These are phyloP conservation scores for Drosophila lacteicornis DNA, from an alignment of 1,140 invertebrate species.

Conservation along the genomic window DNA sequence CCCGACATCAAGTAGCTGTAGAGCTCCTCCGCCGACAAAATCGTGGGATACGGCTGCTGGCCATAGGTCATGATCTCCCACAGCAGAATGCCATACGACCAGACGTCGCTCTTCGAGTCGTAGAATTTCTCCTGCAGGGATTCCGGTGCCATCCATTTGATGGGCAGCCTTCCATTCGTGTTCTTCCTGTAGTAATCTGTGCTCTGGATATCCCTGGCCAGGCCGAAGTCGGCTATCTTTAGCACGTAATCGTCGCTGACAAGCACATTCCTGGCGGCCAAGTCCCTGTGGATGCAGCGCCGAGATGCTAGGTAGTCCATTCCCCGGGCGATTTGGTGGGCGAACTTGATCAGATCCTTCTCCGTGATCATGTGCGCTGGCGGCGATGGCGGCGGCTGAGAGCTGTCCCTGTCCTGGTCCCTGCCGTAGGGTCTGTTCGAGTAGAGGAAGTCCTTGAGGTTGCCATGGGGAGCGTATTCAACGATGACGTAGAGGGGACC, in stretches of 20 bases:
- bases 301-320: conserved; percentile 98
- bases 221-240: conserved; percentile 99
- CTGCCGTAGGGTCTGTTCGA: conserved; percentile 89
- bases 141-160: conserved; percentile 99
- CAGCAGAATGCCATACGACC: conserved; percentile 96
- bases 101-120: conserved; percentile 98
- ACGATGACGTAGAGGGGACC: conserved; percentile 98
- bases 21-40: conserved; percentile 90
- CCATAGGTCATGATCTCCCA: conserved; percentile 99
- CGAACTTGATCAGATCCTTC: conserved; percentile 97
- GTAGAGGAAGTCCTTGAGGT: conserved; percentile 96
- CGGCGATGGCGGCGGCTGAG: conserved; percentile 39
- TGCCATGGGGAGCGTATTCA: conserved; percentile 97
- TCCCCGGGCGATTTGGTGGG: conserved; percentile 97
- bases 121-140: conserved; percentile 97
- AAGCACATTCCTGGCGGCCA: conserved; percentile 98
- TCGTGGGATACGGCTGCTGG: conserved; percentile 95
- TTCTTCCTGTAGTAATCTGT: conserved; percentile 99
- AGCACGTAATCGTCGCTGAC: conserved; percentile 96
- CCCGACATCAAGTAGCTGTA: conserved; percentile 94
- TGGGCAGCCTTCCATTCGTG: conserved; percentile 96
- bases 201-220: conserved; percentile 96
- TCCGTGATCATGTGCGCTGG: conserved; percentile 93
- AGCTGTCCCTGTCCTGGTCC: conserved; percentile 85
- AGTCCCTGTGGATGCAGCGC: conserved; percentile 97